A percentile compares a stretch with the other conserved stretches of the same genome.
Conservation (phyloP, 2,888 invertebrate species). For the Lycia hirtaria region DNA sequence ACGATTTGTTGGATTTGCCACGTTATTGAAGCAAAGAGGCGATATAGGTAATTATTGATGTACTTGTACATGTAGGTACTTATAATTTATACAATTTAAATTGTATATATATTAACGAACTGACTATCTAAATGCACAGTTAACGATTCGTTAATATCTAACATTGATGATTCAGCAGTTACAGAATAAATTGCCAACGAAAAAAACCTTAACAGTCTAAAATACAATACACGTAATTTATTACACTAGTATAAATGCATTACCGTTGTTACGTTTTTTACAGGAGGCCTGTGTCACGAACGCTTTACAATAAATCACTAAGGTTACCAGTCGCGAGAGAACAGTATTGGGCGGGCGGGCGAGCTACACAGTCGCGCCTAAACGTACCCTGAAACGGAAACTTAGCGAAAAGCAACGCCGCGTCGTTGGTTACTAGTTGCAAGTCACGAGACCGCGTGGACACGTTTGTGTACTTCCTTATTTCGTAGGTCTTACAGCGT, state of each 20-base stretch:
- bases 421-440: not conserved
- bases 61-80: too few species aligned
- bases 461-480: not conserved
- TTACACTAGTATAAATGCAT: slow-evolving; percentile 56
- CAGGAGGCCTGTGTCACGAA: slow-evolving; percentile 63
- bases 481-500: not conserved
- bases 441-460: slow-evolving; percentile 1
- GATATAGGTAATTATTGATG: too few species aligned
- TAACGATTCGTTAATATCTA: too few species aligned
- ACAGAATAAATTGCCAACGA: slow-evolving; percentile 1
- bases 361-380: slow-evolving; percentile 52
- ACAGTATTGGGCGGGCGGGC: slow-evolving; percentile 74
- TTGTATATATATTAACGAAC: not conserved
- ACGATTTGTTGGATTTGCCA: too few species aligned
- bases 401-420: not conserved
- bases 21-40: too few species aligned
- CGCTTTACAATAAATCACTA: slow-evolving; percentile 68
- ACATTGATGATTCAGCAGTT: not conserved
- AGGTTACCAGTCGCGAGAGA: slow-evolving; percentile 43
- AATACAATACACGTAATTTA: slow-evolving; percentile 51
- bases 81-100: not conserved
- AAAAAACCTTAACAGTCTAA: not conserved
- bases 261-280: slow-evolving; percentile 61
- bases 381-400: slow-evolving; percentile 30
- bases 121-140: too few species aligned